Evolutionary conservation across 1,140 invertebrate species (phyloP), one percentile per base, ranked within the genome.

Genomic region (Trachymyrmex cornetzi): DNA sequence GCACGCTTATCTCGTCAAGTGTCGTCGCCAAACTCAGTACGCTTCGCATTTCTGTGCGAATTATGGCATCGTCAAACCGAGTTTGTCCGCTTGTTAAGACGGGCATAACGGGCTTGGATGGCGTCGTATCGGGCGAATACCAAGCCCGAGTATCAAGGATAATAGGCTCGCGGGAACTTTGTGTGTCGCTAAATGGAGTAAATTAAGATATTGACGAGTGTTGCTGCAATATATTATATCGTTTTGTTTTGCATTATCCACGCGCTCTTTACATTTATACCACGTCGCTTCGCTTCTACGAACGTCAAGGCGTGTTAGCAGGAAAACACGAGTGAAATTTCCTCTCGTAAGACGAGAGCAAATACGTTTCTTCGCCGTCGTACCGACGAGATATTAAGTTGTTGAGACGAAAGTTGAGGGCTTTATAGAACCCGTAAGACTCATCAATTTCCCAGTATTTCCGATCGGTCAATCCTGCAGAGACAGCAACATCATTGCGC

Each of bases 401-500:
- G 80, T 84, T 84, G 80, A 81, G 69, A 61, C 71, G 80, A 84
- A 84, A 84, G 69, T 84, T 74, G 67, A 74, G 80, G 72, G 69
- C 80, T 84, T 74, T 84, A 61, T 61, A 75, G 80, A 84, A 61
- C 69, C 69, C 19, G 69, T 75, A 84, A 84, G 80, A 84, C 80
- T 75, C 80, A 84, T 84, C 80, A 84, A 84, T 84, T 75, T 74
- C 79, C 80, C 80, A 57, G 55, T 63, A 84, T 74, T 84, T 84
- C 80, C 80, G 80, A 84, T 84, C 80, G 80, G 80, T 84, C 80
- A 84, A 84, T 84, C 80, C 80, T 61, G 44, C 80, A 74, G 69
- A 84, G 80, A 84, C 80, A 84, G 80, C 80, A 84, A 84, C 80
- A 84, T 84, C 80, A 84, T 84, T 84, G 80, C 80, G 80, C 80